Evolutionary conservation across 2,797 vertebrate species (phyloP).

Genomic region (Channallabes apus): DNA sequence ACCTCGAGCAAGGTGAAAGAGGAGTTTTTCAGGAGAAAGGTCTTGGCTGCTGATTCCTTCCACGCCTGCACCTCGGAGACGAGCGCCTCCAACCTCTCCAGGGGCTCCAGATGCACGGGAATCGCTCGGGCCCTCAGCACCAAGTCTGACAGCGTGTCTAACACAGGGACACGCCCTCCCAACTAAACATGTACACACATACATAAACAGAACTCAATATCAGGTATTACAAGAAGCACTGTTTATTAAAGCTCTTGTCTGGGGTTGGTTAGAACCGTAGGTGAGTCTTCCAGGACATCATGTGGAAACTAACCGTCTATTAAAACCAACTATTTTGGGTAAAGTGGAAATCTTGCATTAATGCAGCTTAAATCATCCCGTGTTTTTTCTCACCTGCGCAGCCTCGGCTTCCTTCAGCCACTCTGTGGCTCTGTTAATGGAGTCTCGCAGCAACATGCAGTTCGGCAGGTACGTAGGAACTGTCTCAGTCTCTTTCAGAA

Average conservation of each 20-base stretch:
- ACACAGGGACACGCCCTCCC: constrained; percentile 74
- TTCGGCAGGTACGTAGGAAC: constrained; percentile 89
- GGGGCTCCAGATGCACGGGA: constrained; percentile 86
- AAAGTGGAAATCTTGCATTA: not conserved
- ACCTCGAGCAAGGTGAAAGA: constrained; percentile 87
- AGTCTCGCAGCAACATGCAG: constrained; percentile 83
- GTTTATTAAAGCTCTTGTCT: not conserved
- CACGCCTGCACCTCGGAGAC: constrained; percentile 86
- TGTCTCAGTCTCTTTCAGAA: constrained; percentile 82
- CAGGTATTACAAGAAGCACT: not conserved
- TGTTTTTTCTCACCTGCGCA: constrained; percentile 78
- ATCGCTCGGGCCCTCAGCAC: constrained; percentile 84
- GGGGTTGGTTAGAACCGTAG: not conserved
- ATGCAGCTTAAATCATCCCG: not conserved
- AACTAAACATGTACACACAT: constrained; percentile 66
- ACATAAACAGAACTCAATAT: not conserved
- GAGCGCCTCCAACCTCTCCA: constrained; percentile 84
- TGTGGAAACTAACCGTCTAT: too few species aligned
- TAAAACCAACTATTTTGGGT: not conserved
- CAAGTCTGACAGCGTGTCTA: constrained; percentile 82
- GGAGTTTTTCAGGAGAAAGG: constrained; percentile 84
- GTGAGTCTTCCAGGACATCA: too few species aligned
- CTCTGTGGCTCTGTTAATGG: constrained; percentile 83
- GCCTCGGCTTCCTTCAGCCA: constrained; percentile 91
- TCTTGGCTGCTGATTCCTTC: constrained; percentile 85